A percentile compares a stretch with the other conserved stretches of the same genome.
Evolutionary conservation across 2,888 invertebrate species (phyloP).

Genomic region (Amiota communis): DNA sequence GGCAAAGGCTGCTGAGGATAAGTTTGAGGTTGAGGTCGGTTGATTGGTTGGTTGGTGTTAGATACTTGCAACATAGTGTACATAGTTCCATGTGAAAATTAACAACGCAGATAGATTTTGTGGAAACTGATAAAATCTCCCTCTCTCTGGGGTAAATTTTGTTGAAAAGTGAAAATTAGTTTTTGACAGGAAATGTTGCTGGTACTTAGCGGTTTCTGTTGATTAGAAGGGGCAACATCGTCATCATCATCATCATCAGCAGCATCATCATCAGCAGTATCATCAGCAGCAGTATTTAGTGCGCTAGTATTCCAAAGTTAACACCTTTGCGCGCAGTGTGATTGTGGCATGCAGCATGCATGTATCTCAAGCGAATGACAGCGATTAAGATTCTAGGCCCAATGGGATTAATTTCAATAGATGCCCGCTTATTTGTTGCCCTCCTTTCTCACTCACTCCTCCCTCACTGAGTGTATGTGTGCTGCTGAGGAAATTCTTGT

Average conservation of each 20-base stretch:
- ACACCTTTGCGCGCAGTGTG: conserved; percentile 9
- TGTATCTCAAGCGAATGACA: background rate
- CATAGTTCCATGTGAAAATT: background rate
- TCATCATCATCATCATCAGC: background rate
- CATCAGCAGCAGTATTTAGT: background rate
- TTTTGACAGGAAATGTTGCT: background rate
- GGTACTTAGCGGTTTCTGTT: conserved; percentile 22
- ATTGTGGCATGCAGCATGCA: background rate
- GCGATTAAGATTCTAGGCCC: background rate
- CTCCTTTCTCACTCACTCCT: background rate
- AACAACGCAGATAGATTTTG: background rate
- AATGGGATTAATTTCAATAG: background rate
- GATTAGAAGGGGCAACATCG: background rate
- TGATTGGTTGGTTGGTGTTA: too few species aligned
- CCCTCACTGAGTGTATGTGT: conserved; percentile 3
- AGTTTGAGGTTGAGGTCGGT: too few species aligned
- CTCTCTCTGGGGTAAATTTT: background rate
- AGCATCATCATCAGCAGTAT: too few species aligned
- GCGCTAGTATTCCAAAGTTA: background rate
- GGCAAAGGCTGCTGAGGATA: too few species aligned
- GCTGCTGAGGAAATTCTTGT: background rate
- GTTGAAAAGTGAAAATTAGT: conserved; percentile 7
- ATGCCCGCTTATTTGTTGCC: background rate
- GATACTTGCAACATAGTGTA: background rate
- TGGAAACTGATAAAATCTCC: background rate